Evolutionary conservation across 2,113 vertebrate genomes (phyloP), one percentile per base, ranked within the genome.

Genomic region (Labeo rohita): DNA sequence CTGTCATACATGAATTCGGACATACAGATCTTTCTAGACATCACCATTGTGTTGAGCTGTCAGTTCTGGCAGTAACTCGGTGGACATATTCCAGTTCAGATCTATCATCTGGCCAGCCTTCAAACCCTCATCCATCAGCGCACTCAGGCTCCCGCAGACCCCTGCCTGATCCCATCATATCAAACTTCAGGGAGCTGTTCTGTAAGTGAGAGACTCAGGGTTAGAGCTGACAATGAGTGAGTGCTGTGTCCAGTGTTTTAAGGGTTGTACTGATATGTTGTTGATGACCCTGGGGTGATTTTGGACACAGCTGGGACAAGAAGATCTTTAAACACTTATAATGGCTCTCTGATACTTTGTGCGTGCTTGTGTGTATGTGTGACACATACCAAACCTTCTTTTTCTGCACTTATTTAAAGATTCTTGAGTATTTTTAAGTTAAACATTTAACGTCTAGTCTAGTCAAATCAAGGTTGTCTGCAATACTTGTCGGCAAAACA

Each of bases 141-240:
- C 61, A 63, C 79, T 66, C 79, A 66, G 77, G n/a, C 43, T 82
- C 63, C 45, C 23, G 10, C 81, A 63, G 52, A 52, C 80, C 78
- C 76, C 75, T 86, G 81, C 56, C 68, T 70, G 54, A 86, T 80
- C 81, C 23, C 34, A 84, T 84, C 56, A 84, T 49, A 80, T 70
- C 75, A 84, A 68, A 80, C 74, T 73, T 66, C 65, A 61, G 81
- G 73, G 10, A 83, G 36, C 61, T 28, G 50, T 63, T 50, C 28
- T 85, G 63, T 79, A 63, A 23, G 56, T 78, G 84, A 28, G 50
- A 49, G 85, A 45, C 65, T 86, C 54, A 34, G 85, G 43, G 81
- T 79, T 76, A 18, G 13, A 80, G 82, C 36, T 65, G 75, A 80
- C 49, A 72, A 54, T 74, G 86, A 85, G 21, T 70, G 78, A 52